Conservation (phyloP, 2,888 invertebrate genomes). For the Tiliacea citrago region DNA sequence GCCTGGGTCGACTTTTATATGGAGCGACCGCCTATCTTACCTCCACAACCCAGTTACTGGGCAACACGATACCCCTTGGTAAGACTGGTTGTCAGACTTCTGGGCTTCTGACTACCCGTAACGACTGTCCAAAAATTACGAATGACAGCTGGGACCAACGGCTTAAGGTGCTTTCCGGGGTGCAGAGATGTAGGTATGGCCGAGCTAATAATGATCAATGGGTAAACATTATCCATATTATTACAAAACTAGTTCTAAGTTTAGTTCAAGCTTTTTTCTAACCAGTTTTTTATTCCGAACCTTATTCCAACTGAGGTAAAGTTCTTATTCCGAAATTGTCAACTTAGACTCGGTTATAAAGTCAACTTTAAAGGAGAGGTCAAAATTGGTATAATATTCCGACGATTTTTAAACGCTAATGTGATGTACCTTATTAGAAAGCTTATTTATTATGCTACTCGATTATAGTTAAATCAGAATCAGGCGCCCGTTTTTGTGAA, state of each 20-base stretch:
- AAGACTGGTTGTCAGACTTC: neutral
- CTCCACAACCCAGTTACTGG: neutral
- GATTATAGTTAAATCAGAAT: too few relatives aligned
- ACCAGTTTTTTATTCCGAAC: neutral
- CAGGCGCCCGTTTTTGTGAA: too few relatives aligned
- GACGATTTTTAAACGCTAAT: too few relatives aligned
- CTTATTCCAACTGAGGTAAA: neutral
- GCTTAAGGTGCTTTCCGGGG: neutral
- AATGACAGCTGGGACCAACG: neutral
- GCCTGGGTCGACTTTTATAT: too few relatives aligned
- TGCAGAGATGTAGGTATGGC: too few relatives aligned
- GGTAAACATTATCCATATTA: neutral
- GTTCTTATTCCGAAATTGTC: neutral
- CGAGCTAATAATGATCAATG: neutral
- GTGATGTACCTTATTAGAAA: too few relatives aligned
- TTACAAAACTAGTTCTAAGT: neutral
- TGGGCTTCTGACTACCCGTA: neutral
- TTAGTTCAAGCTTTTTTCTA: neutral
- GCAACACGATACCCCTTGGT: neutral
- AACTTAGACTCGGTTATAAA: neutral
- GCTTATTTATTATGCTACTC: too few relatives aligned
- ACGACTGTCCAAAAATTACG: neutral
- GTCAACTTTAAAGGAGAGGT: neutral
- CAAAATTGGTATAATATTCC: too few relatives aligned
- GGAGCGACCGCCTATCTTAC: neutral